Base-by-base conservation (phyloP, 1,140 invertebrate species). In the Lethrus apterus region DNA sequence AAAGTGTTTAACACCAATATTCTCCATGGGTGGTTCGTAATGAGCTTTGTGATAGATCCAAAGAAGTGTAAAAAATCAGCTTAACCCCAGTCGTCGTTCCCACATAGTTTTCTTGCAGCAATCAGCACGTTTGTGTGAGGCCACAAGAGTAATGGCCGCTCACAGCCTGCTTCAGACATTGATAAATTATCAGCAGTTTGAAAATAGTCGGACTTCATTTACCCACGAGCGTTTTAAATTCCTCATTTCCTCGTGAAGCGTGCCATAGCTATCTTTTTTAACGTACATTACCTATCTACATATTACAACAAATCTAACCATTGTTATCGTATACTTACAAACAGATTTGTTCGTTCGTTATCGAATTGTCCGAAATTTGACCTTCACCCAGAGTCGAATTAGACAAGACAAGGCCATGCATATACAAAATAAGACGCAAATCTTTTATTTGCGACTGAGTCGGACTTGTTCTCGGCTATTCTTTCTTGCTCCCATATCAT, bases 141-240 rank as follows among this genome's bases (percentile, higher is more conserved):
- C 55, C 49, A 32, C 11, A 54, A 56, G 55, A 56, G 51, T 56
- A 56, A 56, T 56, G 55, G 55, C 51, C 51, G 51, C 52, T 56
- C 48, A 54, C 48, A 54, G 49, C 34, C 55, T 50, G 51, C 46
- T 44, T 20, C 24, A 40, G 55, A 56, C 55, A 42, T 56, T 56
- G 55, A 56, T 54, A 56, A 56, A 56, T 56, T 54, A 54, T 51
- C 49, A 51, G 38, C 55, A 51, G 36, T 56, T 56, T 40, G 55
- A 56, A 56, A 56, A 56, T 56, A 56, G 48, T 54, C 51, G 51
- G 54, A 51, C 55, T 54, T 56, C 54, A 56, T 56, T 56, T 56
- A 48, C 47, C 50, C 50, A 44, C 20, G 33, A 56, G 51, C 51
- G 51, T 45, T 56, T 52, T 53, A 49, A 53, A 56, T 55, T 53